Conservation (phyloP, 2,888 invertebrate species). For the Protonemura montana region DNA sequence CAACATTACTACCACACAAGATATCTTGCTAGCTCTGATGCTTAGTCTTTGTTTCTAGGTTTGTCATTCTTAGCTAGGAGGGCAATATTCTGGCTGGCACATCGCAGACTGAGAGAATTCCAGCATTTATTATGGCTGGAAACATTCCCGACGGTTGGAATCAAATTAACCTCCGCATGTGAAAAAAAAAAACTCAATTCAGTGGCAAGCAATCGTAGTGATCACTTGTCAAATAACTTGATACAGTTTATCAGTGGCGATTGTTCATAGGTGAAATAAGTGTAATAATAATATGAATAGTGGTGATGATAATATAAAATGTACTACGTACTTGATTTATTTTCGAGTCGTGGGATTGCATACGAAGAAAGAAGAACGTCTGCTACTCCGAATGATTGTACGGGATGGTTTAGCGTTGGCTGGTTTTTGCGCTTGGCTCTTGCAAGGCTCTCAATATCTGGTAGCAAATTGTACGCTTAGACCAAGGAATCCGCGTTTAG, state of each 20-base stretch:
- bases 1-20: not conserved
- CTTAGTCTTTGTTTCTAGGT: conserved; percentile 43
- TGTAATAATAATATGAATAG: conserved; percentile 47
- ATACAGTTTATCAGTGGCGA: conserved; percentile 50
- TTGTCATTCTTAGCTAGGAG: conserved; percentile 51
- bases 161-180: conserved; percentile 46
- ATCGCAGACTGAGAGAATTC: conserved; percentile 42
- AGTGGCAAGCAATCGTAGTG: conserved; percentile 47
- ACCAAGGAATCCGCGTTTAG: conserved; percentile 33
- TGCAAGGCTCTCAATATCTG: conserved; percentile 45
- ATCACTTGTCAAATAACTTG: conserved; percentile 49
- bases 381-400: not conserved
- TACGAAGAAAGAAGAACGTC: conserved; percentile 42
- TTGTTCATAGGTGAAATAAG: conserved; percentile 51
- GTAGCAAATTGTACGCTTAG: conserved; percentile 44
- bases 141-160: conserved; percentile 50
- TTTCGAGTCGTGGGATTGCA: conserved; percentile 47
- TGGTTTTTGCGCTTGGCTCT: conserved; percentile 49
- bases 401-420: not conserved
- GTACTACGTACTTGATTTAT: conserved; percentile 46
- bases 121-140: conserved; percentile 45
- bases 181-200: conserved; percentile 48
- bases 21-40: not conserved
- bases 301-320: conserved; percentile 40
- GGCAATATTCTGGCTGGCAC: conserved; percentile 47